Evolutionary conservation across 2,888 invertebrate species (phyloP).

Genomic region (Nowickia ferox): DNA sequence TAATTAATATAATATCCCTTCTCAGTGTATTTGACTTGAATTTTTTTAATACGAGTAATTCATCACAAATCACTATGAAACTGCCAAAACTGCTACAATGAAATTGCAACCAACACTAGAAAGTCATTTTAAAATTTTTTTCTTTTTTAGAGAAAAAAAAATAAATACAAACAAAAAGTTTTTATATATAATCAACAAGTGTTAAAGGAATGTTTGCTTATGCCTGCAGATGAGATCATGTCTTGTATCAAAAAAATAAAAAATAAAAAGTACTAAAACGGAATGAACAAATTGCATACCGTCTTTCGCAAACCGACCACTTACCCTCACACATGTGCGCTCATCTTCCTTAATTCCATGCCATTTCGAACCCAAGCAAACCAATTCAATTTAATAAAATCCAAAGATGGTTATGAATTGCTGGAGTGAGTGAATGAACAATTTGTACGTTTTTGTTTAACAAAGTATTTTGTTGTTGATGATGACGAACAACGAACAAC

Average conservation of each 20-base stretch:
- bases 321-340: neutral
- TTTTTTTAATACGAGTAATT: too few species aligned
- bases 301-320: neutral
- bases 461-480: conserved; percentile 41
- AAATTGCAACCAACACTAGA: too few species aligned
- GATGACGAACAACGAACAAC: neutral
- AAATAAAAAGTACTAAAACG: neutral
- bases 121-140: neutral
- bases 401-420: conserved; percentile 39
- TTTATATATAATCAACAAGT: conserved; percentile 48
- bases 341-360: conserved; percentile 22
- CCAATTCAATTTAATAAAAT: conserved; percentile 49
- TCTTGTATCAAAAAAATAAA: conserved; percentile 29
- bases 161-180: conserved; percentile 29
- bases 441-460: conserved; percentile 59
- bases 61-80: too few species aligned
- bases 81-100: too few species aligned
- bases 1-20: neutral
- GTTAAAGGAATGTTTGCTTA: conserved; percentile 62
- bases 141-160: neutral
- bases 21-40: too few species aligned
- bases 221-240: conserved; percentile 62
- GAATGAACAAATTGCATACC: conserved; percentile 33
- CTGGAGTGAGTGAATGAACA: conserved; percentile 23
- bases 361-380: conserved; percentile 21